phyloP scores from a whole-genome alignment of 2,888 invertebrate species.

The Smittia aterrima region DNA sequence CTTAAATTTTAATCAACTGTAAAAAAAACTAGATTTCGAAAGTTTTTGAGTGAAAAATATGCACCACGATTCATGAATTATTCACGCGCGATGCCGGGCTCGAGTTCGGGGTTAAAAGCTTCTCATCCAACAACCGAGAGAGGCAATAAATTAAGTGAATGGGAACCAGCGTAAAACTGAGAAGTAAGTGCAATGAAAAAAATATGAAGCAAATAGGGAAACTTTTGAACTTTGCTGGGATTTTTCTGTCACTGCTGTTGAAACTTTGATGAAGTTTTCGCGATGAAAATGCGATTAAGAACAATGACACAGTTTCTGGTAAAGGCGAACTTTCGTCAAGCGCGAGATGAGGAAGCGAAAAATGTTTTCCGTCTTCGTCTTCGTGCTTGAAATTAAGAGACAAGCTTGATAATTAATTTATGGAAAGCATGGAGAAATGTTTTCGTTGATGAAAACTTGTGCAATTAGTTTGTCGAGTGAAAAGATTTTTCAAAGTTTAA shows the following conservation, averaged over 20 bases:
- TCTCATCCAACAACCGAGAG: neutral
- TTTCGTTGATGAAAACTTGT: no score
- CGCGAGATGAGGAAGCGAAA: neutral
- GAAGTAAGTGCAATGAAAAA: constrained; percentile 11
- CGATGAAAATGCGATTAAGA: constrained; percentile 6
- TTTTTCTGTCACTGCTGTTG: neutral
- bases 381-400: neutral
- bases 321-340: neutral
- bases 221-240: neutral
- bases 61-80: constrained; percentile 24
- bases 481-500: no score
- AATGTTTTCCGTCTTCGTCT: neutral
- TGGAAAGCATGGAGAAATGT: neutral
- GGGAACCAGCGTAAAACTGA: neutral
- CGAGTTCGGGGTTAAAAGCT: neutral
- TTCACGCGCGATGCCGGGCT: neutral
- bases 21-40: neutral
- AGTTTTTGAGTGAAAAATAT: constrained; percentile 5
- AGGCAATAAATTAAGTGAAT: neutral
- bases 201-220: constrained; percentile 10
- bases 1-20: neutral
- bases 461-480: no score
- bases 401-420: constrained; percentile 7
- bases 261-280: constrained; percentile 4
- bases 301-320: neutral